Percentiles rank a stretch among this genome's conserved stretches.
Conservation (phyloP, 1,140 invertebrate species). For the Atta colombica region DNA sequence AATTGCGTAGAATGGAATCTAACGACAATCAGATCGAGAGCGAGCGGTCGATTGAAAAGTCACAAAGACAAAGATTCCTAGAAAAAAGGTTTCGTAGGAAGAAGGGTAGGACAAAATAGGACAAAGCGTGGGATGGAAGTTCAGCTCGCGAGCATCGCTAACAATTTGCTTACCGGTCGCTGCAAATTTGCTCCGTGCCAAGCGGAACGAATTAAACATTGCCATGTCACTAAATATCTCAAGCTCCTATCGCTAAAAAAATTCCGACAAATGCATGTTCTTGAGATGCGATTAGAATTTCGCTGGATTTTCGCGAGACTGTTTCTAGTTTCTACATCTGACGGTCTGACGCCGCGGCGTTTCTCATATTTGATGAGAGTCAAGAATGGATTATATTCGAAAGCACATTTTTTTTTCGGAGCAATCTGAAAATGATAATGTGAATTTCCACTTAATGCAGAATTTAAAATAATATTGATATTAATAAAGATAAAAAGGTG, state of each 20-base stretch:
- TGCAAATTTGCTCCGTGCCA: conserved; percentile 58
- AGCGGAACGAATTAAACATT: conserved; percentile 59
- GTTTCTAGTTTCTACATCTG: neutral
- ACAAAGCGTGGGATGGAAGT: no score
- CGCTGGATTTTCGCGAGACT: no score
- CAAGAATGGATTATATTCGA: neutral
- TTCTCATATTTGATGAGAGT: neutral
- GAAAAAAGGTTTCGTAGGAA: neutral
- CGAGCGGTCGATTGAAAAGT: neutral
- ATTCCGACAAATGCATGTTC: neutral
- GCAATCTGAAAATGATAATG: neutral
- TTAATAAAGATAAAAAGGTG: no score
- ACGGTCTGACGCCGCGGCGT: neutral
- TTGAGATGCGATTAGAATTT: neutral
- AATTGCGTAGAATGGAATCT: neutral
- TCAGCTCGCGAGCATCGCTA: neutral
- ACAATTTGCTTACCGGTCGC: conserved; percentile 66
- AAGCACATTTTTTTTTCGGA: neutral
- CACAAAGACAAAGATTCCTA: neutral
- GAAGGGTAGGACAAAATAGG: neutral
- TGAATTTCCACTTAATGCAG: no score
- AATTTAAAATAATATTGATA: neutral
- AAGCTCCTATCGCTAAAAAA: neutral
- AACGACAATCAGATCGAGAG: neutral
- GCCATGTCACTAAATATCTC: conserved; percentile 59